Base-by-base conservation (phyloP, 2,797 vertebrate species). In the Momotus momota region DNA sequence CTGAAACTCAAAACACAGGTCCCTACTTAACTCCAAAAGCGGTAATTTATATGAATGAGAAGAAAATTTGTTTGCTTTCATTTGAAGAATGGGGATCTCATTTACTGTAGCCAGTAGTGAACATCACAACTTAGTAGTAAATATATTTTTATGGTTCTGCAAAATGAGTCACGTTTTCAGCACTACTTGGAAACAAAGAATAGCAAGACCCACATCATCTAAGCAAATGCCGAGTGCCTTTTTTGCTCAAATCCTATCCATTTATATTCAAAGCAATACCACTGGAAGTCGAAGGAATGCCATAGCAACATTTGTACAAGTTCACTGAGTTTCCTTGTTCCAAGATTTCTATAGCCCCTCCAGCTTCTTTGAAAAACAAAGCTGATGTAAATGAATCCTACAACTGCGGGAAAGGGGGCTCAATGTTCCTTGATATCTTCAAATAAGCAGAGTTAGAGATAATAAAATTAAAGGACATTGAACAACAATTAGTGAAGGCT, bases 321-420 rank as follows among this genome's bases (percentile, higher is more conserved):
- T 57, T 61, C 81, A 83, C 67, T 86, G 69, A 75, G 57, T 48
- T 81, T 57, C 48, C 3, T 54, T 94, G 69, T 92, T 81, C 60
- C 52, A 90, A 85, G 60, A 88, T 48, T 88, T 88, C 71, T 67
- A 62, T 22, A 69, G 60, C 43, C 29, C 29, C 45, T 60, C 46
- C 84, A 92, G n/a, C 11, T 88, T 60, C 64, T 72, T 88, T 78
- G 35, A 49, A 81, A 90, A 72, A 58, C 33, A 90, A 79, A 94
- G 58, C 67, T 93, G 75, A 69, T 66, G 23, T 60, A 54, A 57
- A 74, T 65, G 6, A 91, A 80, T 77, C 67, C 55, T 64, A 84
- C 21, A 75, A 66, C 22, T 2, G 4, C 48, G 41, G 52, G 54
- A 88, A 86, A 69, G 41, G 18, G 12, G 25, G 31, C 40, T 46